Conservation (phyloP, 2,888 invertebrate species). For the Spicauda simplicius region DNA sequence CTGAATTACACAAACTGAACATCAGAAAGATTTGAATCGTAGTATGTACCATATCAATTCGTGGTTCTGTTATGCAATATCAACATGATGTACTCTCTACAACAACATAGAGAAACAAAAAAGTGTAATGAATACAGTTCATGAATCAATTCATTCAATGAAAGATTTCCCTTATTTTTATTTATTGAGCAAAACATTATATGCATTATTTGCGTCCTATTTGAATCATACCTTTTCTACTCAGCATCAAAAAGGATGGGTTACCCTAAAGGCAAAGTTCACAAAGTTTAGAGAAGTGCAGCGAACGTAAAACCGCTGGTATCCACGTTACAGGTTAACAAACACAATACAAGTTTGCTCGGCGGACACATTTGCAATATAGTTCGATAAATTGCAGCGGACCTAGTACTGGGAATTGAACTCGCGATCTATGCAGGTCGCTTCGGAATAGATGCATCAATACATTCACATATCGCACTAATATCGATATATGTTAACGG, state of each 20-base stretch:
- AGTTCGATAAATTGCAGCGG: slow-evolving; percentile 31
- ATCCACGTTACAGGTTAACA: slow-evolving; percentile 25
- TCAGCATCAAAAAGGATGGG: neutral
- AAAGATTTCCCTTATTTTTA: too few species aligned
- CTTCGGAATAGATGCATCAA: slow-evolving; percentile 30
- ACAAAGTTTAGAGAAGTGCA: slow-evolving; percentile 38
- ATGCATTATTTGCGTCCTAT: too few species aligned
- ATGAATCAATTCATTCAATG: too few species aligned
- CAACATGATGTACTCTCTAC: too few species aligned
- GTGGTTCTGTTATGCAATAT: too few species aligned
- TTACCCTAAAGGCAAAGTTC: slow-evolving; percentile 33
- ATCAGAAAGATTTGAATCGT: too few species aligned
- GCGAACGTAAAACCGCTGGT: slow-evolving; percentile 6
- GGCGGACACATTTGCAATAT: slow-evolving; percentile 34
- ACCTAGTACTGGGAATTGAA: slow-evolving; percentile 34
- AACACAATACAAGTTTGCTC: slow-evolving; percentile 30
- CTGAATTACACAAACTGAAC: too few species aligned
- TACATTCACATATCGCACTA: slow-evolving; percentile 18
- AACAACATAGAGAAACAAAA: too few species aligned
- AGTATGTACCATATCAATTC: too few species aligned
- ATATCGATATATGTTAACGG: slow-evolving; percentile 15
- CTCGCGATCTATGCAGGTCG: slow-evolving; percentile 30
- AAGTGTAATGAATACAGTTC: too few species aligned
- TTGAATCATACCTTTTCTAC: neutral
- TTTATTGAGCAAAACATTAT: too few species aligned